These are phyloP conservation scores for Cirrhinus mrigala DNA, from an alignment of 2,797 vertebrate species.

Conservation along the genomic window DNA sequence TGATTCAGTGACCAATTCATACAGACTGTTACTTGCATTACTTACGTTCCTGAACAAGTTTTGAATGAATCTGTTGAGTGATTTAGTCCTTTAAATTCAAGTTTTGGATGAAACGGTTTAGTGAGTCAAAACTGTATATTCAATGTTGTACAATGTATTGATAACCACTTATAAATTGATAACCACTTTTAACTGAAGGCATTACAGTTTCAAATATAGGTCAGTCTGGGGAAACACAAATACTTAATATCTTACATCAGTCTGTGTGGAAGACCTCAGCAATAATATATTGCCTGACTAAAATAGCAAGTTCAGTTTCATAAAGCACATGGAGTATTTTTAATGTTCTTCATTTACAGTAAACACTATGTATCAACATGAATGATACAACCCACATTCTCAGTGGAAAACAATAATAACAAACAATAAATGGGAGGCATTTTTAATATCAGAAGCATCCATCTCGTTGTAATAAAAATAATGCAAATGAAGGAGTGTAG, in stretches of 20 bases:
- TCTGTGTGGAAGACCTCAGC: background rate
- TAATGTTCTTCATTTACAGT: background rate
- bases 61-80: background rate
- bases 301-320: slow-evolving; percentile 15
- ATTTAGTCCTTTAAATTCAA: background rate
- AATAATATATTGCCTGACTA: background rate
- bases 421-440: slow-evolving; percentile 1
- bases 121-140: background rate
- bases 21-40: background rate
- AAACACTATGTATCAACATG: slow-evolving; percentile 25
- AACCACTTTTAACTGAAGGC: background rate
- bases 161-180: background rate
- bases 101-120: background rate
- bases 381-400: slow-evolving; percentile 13
- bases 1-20: background rate
- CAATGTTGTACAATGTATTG: background rate
- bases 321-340: slow-evolving; percentile 19
- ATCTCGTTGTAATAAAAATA: slow-evolving; percentile 37
- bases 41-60: background rate
- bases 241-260: slow-evolving; percentile 14
- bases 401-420: slow-evolving; percentile 16
- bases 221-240: background rate
- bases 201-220: slow-evolving; percentile 2
- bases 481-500: slow-evolving; percentile 33
- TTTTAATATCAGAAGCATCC: slow-evolving; percentile 26